Evolutionary conservation across 2,113 vertebrate genomes (phyloP), one percentile per base, ranked within the genome.

Genomic region (Danionella cerebrum): DNA sequence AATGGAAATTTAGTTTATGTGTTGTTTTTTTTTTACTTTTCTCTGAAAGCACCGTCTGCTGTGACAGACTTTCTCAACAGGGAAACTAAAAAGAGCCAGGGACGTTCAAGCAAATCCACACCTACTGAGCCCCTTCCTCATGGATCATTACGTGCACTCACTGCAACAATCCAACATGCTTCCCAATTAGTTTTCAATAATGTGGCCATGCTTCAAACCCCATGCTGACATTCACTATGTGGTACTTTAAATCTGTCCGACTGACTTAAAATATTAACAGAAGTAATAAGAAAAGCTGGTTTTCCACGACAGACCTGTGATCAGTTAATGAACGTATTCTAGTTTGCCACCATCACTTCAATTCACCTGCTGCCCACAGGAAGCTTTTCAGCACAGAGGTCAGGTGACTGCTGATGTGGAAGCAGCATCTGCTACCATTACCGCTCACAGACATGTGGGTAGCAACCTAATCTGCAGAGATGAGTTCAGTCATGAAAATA

Each of bases 81-180:
- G 64, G 48, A 48, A 35, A 10, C 18, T 14, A 44, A 14, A 4
- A 33, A 21, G 38, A 64, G 35, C 33, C 42, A 67, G 50, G n/a
- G 29, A 44, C 35, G 29, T 53, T 44, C 7, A 24, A 22, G 14
- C 41, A 18, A 11, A 64, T 64, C 35, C 14, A 13, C 5, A 31
- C 41, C 39, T 51, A 36, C 35, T 41, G 44, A 21, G 52, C 29
- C n/a, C 36, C 14, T 19, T 69, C 38, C 42, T 58, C 19, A 65
- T 51, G 59, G 65, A 47, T 36, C 59, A 65, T 39, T 59, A 55
- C 31, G 35, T 22, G 25, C 35, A 36, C 33, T 19, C 25, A 50
- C 58, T 47, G 50, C 63, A 54, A 55, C 55, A 57, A 57, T 45
- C 35, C 41, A 73, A 63, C 42, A 50, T 42, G 5, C 29, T 59